Base-by-base conservation (phyloP, 2,888 invertebrate species). In the Therioaphis trifolii region DNA sequence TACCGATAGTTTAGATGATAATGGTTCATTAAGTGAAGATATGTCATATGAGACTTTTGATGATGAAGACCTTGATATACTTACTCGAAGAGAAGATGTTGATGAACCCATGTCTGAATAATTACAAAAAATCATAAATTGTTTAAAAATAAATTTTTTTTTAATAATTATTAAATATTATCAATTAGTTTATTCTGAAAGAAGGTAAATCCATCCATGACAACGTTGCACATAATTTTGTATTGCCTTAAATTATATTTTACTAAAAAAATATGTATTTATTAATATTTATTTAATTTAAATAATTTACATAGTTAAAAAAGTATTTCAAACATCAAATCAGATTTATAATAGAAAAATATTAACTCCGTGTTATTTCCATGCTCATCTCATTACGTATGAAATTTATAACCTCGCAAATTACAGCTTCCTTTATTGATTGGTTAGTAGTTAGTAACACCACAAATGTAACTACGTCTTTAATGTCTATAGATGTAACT, bases 1-100 rank as follows among this genome's bases (percentile, higher is more conserved):
- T 76, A 94, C 95, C 88, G 92, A 92, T 29, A 92, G 95, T 88
- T 88, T 96, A 49, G 94, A 95, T 86, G 94, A 95, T 87, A 91
- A 91, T 1, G 92, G 92, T 85, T 92, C 92, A 84, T 90, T 91
- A 87, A 88, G 90, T 84, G 90, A 90, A 87, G 90, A 91, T 86
- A 89, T 90, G 4, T 90, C 90, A 80, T 87, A 91, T 40, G 91
- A 91, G 86, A 88, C 88, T 86, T 88, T 88, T 78, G 89, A 89
- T 85, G 88, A 88, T 63, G 86, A 86, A 86, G 89, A 89, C 86
- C 87, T 88, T 74, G 88, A 86, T 75, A 82, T 82, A 21, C 40
- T 82, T 24, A 85, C 77, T 15, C 72, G 84, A 61, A 85, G 63
- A 49, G 74, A 84, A 18, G 85, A 85, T 68, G 29, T 75, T 0